Evolutionary conservation across 37 sponge, comb jelly and placozoan species (phyloP).

Genomic region (Beroe forskalii): DNA sequence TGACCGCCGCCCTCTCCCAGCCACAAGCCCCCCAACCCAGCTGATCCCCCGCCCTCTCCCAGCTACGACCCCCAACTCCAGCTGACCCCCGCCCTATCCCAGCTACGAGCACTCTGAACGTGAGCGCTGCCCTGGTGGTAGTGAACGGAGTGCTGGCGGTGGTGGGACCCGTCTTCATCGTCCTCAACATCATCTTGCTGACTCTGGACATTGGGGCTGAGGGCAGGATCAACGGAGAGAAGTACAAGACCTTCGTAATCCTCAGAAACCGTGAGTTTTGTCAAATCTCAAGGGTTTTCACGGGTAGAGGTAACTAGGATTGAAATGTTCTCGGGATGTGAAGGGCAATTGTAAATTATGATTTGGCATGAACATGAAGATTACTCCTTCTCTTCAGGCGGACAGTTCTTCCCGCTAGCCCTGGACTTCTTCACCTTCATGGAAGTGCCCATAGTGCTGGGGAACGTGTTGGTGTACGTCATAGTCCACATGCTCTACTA

Average conservation of each 20-base stretch:
- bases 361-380: too few relatives aligned
- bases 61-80: background rate
- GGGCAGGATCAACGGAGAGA: slow-evolving; percentile 52
- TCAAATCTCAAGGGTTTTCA: too few relatives aligned
- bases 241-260: slow-evolving; percentile 42
- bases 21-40: background rate
- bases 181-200: slow-evolving; percentile 16
- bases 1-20: background rate
- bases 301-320: too few relatives aligned
- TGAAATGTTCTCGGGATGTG: too few relatives aligned
- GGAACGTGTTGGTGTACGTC: slow-evolving; percentile 9
- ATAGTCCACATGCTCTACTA: slow-evolving; percentile 62
- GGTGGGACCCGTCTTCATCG: slow-evolving; percentile 23
- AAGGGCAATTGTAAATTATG: too few relatives aligned
- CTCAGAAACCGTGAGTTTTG: slow-evolving; percentile 65
- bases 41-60: background rate
- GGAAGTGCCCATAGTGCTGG: slow-evolving; percentile 55
- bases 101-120: background rate
- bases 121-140: slow-evolving; percentile 14
- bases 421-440: slow-evolving; percentile 45
- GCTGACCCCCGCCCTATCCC: background rate
- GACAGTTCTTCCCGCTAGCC: background rate
- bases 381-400: slow-evolving; percentile 1
- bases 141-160: slow-evolving; percentile 61
- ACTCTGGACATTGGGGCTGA: slow-evolving; percentile 62